Conservation (phyloP, 2,888 invertebrate species). For the Nephrocerus scutellatus region DNA sequence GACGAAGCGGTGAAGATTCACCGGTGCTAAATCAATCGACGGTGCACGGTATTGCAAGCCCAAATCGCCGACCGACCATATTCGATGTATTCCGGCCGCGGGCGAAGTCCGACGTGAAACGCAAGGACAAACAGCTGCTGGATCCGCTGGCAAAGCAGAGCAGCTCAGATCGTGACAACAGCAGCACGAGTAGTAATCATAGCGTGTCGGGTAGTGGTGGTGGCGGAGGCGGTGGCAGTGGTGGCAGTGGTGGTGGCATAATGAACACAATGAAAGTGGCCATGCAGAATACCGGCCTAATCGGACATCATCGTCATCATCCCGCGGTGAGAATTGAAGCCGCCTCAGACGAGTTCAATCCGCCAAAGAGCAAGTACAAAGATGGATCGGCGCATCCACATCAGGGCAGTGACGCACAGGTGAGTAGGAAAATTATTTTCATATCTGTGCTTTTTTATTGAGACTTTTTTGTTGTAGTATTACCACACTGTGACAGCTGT, state of each 20-base stretch:
- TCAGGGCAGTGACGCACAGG: slow-evolving; percentile 52
- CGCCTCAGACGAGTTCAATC: slow-evolving; percentile 22
- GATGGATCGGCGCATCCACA: slow-evolving; percentile 69
- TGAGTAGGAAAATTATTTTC: slow-evolving; percentile 17
- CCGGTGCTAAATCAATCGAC: slow-evolving; percentile 47
- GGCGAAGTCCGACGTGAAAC: slow-evolving; percentile 66
- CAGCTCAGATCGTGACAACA: slow-evolving; percentile 30
- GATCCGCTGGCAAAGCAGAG: slow-evolving; percentile 36
- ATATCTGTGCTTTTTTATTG: background rate
- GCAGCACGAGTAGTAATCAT: slow-evolving; percentile 39
- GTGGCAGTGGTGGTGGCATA: slow-evolving; percentile 47
- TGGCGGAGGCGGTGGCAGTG: slow-evolving; percentile 17
- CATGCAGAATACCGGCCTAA: slow-evolving; percentile 54
- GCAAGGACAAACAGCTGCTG: slow-evolving; percentile 36
- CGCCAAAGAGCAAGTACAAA: slow-evolving; percentile 48
- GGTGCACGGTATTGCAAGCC: slow-evolving; percentile 55
- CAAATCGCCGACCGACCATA: slow-evolving; percentile 65
- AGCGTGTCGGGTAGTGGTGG: slow-evolving; percentile 31
- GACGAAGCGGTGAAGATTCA: slow-evolving; percentile 47
- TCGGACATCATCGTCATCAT: slow-evolving; percentile 33
- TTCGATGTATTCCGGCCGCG: slow-evolving; percentile 75
- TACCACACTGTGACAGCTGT: slow-evolving; percentile 65
- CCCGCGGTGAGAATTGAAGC: slow-evolving; percentile 42
- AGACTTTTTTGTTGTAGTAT: slow-evolving; percentile 49
- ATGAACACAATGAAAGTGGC: slow-evolving; percentile 82